Evolutionary conservation across 2,797 vertebrate genomes (phyloP), one percentile per base, ranked within the genome.

Genomic region (Chromobotia macracanthus): DNA sequence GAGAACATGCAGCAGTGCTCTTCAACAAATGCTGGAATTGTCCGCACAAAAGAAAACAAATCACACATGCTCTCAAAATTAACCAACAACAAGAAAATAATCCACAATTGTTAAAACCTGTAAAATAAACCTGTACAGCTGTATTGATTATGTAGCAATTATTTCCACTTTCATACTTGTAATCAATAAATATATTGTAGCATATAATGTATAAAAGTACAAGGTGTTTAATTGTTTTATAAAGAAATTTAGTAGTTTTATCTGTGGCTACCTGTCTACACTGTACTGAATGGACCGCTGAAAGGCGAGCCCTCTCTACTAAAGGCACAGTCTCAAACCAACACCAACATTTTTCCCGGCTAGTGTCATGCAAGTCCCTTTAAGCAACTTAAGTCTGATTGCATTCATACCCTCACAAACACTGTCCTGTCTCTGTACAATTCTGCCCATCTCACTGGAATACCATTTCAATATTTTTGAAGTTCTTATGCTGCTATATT

Each of bases 141-240:
- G 91, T 93, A 93, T 92, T 93, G 91, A 92, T 93, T 92, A 94
- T 94, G 92, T 94, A 94, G 93, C 93, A 94, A 93, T 89, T 92
- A 92, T 94, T 93, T 93, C 92, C 94, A 94, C 93, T 93, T 94
- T 94, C 93, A 94, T 94, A 94, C 90, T 92, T 93, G 91, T 94
- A 93, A 92, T 93, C 91, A 90, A 92, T 91, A 93, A 92, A 92
- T 94, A 93, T 93, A 91, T 93, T 94, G 94, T 94, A 94, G 92
- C 94, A 94, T 94, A 93, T 88, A 89, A 90, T 93, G 92, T 94
- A 94, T 89, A 93, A 89, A 90, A 89, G 82, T 86, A 86, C 88
- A 91, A 89, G 92, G 92, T 92, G 88, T 90, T 91, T 89, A 89
- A 89, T 91, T 89, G 86, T 93, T 84, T 92, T 91, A 88, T 91